phyloP scores from a whole-genome alignment of 64 coral and sea anemone species.

The Platygyra sinensis region DNA sequence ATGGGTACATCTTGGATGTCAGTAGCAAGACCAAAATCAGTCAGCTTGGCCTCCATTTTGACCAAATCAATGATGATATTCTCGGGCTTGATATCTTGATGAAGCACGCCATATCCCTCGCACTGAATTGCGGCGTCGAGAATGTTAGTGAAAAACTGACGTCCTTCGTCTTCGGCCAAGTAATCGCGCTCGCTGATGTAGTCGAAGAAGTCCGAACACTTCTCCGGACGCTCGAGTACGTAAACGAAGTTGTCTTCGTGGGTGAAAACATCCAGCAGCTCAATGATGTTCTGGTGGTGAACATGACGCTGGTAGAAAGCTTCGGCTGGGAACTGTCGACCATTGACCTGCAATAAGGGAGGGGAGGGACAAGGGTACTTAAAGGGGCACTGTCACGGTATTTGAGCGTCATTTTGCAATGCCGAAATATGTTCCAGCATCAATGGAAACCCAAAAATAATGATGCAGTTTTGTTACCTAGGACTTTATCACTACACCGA shows the following conservation, averaged over 20 bases:
- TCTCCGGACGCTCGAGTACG: constrained; percentile 60
- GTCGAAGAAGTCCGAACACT: constrained; percentile 49
- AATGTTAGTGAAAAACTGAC: constrained; percentile 32
- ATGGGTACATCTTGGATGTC: constrained; percentile 18
- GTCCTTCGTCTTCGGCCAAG: constrained; percentile 40
- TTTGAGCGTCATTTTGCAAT: no score
- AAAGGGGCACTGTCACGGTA: no score
- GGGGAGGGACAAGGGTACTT: background rate
- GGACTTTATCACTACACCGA: no score
- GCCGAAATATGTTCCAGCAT: no score
- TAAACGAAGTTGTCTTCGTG: constrained; percentile 36
- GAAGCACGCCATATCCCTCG: constrained; percentile 47
- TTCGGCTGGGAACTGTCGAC: constrained; percentile 25
- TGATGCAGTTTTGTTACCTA: no score
- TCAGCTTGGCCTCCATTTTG: constrained; percentile 41
- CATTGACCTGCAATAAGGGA: constrained; percentile 32
- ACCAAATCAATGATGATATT: constrained; percentile 58
- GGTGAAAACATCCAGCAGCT: constrained; percentile 30
- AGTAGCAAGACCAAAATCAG: constrained; percentile 54
- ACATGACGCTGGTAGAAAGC: constrained; percentile 26
- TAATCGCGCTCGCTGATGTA: constrained; percentile 30
- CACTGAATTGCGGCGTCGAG: constrained; percentile 36
- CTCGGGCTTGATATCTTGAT: constrained; percentile 60
- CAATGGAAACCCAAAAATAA: no score
- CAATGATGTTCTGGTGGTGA: constrained; percentile 51